Evolutionary conservation across 2,797 vertebrate genomes (phyloP), one percentile per base, ranked within the genome.

Genomic region (Catamblyrhynchus diadema): DNA sequence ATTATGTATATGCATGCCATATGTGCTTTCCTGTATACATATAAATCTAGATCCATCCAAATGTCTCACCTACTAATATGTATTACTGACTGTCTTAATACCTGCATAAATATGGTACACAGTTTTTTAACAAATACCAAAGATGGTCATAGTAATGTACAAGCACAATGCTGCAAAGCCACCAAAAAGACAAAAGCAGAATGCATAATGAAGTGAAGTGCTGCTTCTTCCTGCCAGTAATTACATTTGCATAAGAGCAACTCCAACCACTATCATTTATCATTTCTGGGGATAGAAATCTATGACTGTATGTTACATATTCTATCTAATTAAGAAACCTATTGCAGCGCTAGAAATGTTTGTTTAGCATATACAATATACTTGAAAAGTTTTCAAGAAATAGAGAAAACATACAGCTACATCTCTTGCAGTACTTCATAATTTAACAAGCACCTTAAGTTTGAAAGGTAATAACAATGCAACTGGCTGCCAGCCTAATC

Each of bases 181-280:
- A 79, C 32, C 5, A 33, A 77, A 92, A 75, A 73, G 74, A 81
- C 86, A 91, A 84, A 75, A 74, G 66, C 57, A 86, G 82, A 93
- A 88, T 91, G 65, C 45, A 83, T 83, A 91, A 96, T 61, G 59
- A 88, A 81, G 54, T 59, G 42, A 83, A 88, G 47, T 44, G 57
- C 37, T 47, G 2, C n/a, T 82, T 96, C 66, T 89, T 44, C 54
- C 73, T 74, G 37, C 24, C 39, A 87, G 65, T 93, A 94, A 96
- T 91, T 93, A 91, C 73, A 94, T 94, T 86, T 92, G 75, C 84
- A 94, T 86, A 73, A 94, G 39, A 88, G 91, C 12, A 11, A 90
- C 51, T 61, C 60, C 74, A 83, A 54, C 60, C 53, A 60, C 81
- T 60, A 47, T 50, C 22, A 93, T 93, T 81, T 77, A 77, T 92